Conservation (phyloP, 30 jellyfish, hydroid and myxozoan genomes). For the Chironex yamaguchii region DNA sequence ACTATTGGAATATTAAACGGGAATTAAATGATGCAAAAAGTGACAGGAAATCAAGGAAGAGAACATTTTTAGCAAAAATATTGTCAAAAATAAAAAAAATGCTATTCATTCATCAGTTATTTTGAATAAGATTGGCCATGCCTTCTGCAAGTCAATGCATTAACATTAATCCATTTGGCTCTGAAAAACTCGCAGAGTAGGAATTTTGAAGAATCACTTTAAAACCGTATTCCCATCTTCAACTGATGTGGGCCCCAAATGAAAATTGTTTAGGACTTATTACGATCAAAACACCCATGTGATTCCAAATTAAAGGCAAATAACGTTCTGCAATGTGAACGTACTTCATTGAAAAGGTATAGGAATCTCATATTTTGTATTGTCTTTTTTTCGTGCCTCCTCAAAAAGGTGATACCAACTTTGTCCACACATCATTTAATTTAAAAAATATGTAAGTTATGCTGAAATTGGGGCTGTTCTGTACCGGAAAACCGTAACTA, state of each 20-base stretch:
- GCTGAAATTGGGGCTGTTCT: not conserved
- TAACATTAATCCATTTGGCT: not conserved
- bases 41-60: not conserved
- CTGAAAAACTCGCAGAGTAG: not conserved
- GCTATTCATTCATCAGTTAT: not conserved
- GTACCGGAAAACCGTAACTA: not conserved
- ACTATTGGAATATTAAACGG: not conserved
- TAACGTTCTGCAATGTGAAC: not conserved
- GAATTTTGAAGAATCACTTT: not conserved
- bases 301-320: not conserved
- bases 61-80: not conserved
- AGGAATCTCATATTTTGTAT: not conserved
- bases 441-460: not conserved
- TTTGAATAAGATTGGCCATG: not conserved
- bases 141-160: not conserved
- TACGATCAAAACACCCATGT: constrained; percentile 1
- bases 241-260: not conserved
- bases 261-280: not conserved
- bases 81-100: not conserved
- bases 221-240: not conserved
- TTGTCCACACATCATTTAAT: not conserved
- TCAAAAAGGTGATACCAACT: not conserved
- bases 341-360: not conserved
- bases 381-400: not conserved
- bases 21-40: not conserved